Percentiles rank a stretch among this genome's conserved stretches.
These are phyloP conservation scores for Chrysolina haemoptera DNA, from an alignment of 2,888 invertebrate genomes.

Conservation along the genomic window DNA sequence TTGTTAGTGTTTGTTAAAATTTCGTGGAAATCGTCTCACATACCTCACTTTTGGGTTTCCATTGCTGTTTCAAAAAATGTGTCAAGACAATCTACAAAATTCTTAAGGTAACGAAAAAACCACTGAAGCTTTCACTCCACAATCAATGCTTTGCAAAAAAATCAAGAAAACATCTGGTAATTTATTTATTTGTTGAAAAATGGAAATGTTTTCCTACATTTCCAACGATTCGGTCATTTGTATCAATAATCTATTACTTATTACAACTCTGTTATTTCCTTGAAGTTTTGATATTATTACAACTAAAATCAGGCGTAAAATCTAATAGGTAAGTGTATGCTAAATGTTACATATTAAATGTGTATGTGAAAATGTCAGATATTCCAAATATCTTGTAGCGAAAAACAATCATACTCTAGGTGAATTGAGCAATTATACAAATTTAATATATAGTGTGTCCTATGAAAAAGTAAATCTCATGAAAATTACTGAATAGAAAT, in stretches of 20 bases:
- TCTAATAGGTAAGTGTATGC: conserved; percentile 45
- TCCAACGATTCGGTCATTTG: neutral
- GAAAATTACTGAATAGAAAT: conserved; percentile 1
- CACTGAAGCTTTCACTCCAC: too few species aligned
- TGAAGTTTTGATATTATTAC: neutral
- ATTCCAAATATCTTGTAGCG: conserved; percentile 52
- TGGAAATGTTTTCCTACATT: neutral
- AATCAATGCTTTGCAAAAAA: too few species aligned
- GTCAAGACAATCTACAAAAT: too few species aligned
- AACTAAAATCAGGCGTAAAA: neutral
- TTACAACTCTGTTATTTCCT: neutral
- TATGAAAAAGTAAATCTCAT: neutral
- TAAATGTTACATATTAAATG: conserved; percentile 46
- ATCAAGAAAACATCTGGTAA: too few species aligned
- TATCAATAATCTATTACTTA: neutral
- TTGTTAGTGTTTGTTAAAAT: too few species aligned
- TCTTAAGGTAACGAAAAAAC: too few species aligned
- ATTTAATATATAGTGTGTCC: conserved; percentile 17
- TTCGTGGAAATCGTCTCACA: too few species aligned
- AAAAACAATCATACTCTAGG: conserved; percentile 59
- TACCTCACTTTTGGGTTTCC: too few species aligned
- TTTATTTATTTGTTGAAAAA: too few species aligned
- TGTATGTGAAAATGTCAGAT: conserved; percentile 36
- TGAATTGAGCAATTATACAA: conserved; percentile 42
- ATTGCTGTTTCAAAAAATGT: too few species aligned